phyloP scores from a whole-genome alignment of 2,113 vertebrate genomes.

The Sebastes fasciatus region DNA sequence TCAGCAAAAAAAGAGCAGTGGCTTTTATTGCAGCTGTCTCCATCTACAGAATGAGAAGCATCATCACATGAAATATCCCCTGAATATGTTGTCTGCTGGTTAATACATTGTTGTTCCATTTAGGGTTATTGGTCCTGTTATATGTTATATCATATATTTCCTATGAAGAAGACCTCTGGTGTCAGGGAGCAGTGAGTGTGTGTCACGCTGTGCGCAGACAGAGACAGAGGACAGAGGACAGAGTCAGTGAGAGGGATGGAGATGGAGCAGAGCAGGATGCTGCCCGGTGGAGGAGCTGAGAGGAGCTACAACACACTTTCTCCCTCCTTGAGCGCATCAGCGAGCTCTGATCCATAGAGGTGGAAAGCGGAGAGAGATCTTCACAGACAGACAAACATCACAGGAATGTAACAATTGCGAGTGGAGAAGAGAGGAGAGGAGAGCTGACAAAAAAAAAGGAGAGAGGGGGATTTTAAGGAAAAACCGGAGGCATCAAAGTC shows the following conservation, averaged over 20 bases:
- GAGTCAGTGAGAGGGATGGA: constrained; percentile 40
- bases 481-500: constrained; percentile 66
- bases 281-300: constrained; percentile 72
- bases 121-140: not conserved
- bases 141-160: constrained; percentile 7
- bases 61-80: not conserved
- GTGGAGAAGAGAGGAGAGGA: constrained; percentile 21
- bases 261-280: constrained; percentile 65
- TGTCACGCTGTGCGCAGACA: constrained; percentile 34
- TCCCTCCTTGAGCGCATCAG: constrained; percentile 57
- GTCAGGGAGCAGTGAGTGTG: constrained; percentile 42
- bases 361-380: constrained; percentile 47
- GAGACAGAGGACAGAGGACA: constrained; percentile 43
- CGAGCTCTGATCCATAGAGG: constrained; percentile 58
- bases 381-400: constrained; percentile 50
- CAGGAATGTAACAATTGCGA: constrained; percentile 62
- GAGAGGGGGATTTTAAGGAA: constrained; percentile 51
- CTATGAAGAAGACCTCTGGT: constrained; percentile 40
- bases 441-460: not conserved
- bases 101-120: not conserved
- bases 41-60: not conserved
- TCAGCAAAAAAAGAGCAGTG: not conserved
- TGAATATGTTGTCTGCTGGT: not conserved
- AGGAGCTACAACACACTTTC: constrained; percentile 64
- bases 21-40: not conserved